Evolutionary conservation across 2,888 invertebrate genomes (phyloP), one percentile per base, ranked within the genome.

Genomic region (Ypsolopha sequella): DNA sequence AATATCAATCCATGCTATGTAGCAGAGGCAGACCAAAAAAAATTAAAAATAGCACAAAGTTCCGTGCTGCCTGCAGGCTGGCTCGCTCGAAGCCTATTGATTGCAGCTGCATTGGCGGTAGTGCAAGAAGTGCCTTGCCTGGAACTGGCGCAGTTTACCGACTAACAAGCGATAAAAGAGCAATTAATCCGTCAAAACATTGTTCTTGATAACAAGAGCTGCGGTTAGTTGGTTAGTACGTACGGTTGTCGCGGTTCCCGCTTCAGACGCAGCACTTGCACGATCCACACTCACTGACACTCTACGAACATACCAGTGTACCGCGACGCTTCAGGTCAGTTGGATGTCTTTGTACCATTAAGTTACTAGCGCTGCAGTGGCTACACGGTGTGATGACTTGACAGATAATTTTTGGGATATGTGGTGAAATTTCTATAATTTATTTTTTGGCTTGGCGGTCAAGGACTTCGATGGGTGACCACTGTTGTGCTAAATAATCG

Each of bases 131-230:
- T 24, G 51, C 54, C 53, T 60, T 53, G 53, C 60, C 13, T 50
- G 35, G 50, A 39, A 58, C 54, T 55, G 49, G 58, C 55, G 53
- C 57, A 51, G 50, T 33, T 63, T 56, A 54, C 52, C 24, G 24
- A 64, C 67, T 73, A 75, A 73, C 71, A 76, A 73, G 63, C 70
- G 65, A 74, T 76, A 71, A 76, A 76, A 64, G 58, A 56, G 60
- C 70, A 76, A 72, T 76, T 74, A 77, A 60, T 60, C 54, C 56
- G 54, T 56, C 61, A 58, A 72, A 77, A 78, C 76, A 77, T 56
- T 54, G 53, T 53, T 66, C 64, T 72, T 66, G 63, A 67, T 66
- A 70, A 69, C 65, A 66, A 56, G 49, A n/a, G 2, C 39, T 38
- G 39, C 39, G 2, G n/a, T n/a, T 38, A n/a, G 9, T 38, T 38